Conservation (phyloP, 2,888 invertebrate species). For the Xestia sexstrigata region DNA sequence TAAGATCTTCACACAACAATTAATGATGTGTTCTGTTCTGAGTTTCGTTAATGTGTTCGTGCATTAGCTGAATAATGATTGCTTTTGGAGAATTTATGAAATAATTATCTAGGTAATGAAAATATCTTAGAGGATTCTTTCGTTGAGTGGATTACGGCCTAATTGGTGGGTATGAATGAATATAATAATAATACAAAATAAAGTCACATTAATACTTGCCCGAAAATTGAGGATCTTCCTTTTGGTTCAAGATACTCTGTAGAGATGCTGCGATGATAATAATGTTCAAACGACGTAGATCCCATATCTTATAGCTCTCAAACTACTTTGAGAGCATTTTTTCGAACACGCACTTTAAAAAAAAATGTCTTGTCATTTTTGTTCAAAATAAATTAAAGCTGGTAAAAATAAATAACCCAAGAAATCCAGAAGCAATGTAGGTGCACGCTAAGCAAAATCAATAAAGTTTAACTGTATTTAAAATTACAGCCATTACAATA, state of each 20-base stretch:
- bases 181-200: neutral
- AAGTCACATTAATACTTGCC: neutral
- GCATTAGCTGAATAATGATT: constrained; percentile 45
- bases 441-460: constrained; percentile 5
- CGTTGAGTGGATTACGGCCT: neutral
- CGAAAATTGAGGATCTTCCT: neutral
- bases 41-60: constrained; percentile 31
- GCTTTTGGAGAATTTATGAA: constrained; percentile 13
- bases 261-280: neutral
- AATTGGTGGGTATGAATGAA: neutral
- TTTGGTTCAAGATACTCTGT: neutral
- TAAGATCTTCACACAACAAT: constrained; percentile 50
- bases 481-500: constrained; percentile 47
- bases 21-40: constrained; percentile 16
- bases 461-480: constrained; percentile 49
- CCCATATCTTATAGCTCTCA: neutral
- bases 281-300: neutral
- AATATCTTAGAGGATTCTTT: neutral
- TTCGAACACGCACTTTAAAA: neutral
- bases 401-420: neutral
- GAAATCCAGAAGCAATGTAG: neutral
- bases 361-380: neutral
- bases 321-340: neutral
- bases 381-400: neutral
- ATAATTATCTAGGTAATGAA: constrained; percentile 1